Evolutionary conservation across 30 jellyfish, hydroid and myxozoan species (phyloP).

Genomic region (Nemopilema nomurai): DNA sequence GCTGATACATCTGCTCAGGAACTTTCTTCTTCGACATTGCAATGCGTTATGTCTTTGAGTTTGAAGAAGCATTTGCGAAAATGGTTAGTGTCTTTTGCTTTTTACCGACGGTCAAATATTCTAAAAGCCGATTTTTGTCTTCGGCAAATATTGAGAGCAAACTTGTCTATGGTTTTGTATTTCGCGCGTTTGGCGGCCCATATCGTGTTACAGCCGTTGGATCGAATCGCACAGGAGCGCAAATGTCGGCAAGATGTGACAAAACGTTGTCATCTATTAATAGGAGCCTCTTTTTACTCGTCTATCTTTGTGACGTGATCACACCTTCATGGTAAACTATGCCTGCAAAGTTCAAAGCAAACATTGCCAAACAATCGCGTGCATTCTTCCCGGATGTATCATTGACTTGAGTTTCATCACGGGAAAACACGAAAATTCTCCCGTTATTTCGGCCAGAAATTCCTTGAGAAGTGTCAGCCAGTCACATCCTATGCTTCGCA

Average conservation of each 20-base stretch:
- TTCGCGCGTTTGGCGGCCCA: not conserved
- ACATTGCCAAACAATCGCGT: not conserved
- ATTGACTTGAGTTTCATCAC: slow-evolving; percentile 12
- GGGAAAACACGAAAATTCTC: slow-evolving; percentile 26
- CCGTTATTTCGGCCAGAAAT: slow-evolving; percentile 4
- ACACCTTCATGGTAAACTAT: not conserved
- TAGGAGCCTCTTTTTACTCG: slow-evolving; percentile 18
- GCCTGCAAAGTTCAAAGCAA: slow-evolving; percentile 7
- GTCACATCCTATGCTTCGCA: not conserved
- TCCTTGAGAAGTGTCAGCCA: slow-evolving; percentile 12
- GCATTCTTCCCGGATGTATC: slow-evolving; percentile 5
- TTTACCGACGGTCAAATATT: not conserved
- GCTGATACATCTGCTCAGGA: not conserved
- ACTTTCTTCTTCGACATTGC: not conserved
- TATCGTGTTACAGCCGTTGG: not conserved
- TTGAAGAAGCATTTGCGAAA: not conserved
- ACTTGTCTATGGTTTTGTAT: not conserved
- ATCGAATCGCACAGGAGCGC: not conserved
- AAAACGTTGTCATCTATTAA: slow-evolving; percentile 2
- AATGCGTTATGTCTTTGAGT: not conserved
- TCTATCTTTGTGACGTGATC: not conserved
- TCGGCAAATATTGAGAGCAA: not conserved
- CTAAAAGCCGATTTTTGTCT: not conserved
- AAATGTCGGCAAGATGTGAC: slow-evolving; percentile 30
- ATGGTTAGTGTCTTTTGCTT: not conserved